These are phyloP conservation scores for Drosophila subpulchrella DNA, from an alignment of 1,140 invertebrate genomes.

Conservation along the genomic window DNA sequence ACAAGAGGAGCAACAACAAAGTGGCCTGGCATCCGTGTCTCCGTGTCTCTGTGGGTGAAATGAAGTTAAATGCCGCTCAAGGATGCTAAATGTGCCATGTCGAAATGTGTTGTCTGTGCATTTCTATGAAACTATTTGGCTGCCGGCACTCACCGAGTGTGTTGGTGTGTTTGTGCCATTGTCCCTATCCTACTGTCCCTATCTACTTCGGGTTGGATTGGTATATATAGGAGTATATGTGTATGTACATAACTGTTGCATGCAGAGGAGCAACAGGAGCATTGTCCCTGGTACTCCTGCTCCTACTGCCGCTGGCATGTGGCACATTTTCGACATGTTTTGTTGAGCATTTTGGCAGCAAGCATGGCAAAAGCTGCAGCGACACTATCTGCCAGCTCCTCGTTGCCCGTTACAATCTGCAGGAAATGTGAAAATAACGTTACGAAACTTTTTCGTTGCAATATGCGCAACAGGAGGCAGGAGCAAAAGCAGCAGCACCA, in stretches of 20 bases:
- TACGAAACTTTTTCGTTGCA: conserved; percentile 80
- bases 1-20: conserved; percentile 26
- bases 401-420: conserved; percentile 64
- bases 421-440: conserved; percentile 82
- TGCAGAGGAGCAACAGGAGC: conserved; percentile 55
- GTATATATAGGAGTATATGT: background rate
- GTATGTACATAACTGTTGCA: conserved; percentile 72
- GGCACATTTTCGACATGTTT: conserved; percentile 83
- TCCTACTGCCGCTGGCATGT: conserved; percentile 67
- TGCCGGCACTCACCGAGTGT: conserved; percentile 50
- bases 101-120: conserved; percentile 68
- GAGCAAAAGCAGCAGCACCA: conserved; percentile 12
- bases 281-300: conserved; percentile 14
- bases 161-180: conserved; percentile 1
- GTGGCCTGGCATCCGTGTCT: conserved; percentile 21
- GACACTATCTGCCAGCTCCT: conserved; percentile 53
- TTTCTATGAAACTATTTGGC: conserved; percentile 72
- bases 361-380: conserved; percentile 31
- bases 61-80: conserved; percentile 80
- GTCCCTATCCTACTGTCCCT: conserved; percentile 35
- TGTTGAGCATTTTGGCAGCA: conserved; percentile 77
- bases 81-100: conserved; percentile 80
- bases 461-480: conserved; percentile 77
- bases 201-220: conserved; percentile 1
- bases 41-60: conserved; percentile 56